Conservation (phyloP, 2,888 invertebrate genomes). For the Adineta ricciae region DNA sequence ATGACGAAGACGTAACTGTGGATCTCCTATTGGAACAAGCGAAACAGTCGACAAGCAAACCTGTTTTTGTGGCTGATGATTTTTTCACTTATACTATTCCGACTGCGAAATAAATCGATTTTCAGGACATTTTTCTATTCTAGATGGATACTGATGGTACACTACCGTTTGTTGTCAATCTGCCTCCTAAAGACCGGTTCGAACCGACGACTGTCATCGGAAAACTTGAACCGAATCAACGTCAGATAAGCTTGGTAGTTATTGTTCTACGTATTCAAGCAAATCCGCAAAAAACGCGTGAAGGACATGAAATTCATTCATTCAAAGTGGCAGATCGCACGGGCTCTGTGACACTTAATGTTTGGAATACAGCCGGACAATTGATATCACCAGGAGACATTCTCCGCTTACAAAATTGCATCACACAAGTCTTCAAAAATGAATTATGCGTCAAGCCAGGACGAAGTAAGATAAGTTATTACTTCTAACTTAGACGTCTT, state of each 20-base stretch:
- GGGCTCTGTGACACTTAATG: not conserved
- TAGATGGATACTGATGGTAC: slow-evolving; percentile 3
- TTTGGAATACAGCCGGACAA: not conserved
- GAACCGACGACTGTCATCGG: not conserved
- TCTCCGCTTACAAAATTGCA: not conserved
- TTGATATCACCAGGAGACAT: not conserved
- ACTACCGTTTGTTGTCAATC: not conserved
- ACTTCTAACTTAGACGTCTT: not conserved
- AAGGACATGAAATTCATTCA: slow-evolving; percentile 18
- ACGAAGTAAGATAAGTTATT: not conserved
- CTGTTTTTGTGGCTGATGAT: slow-evolving; percentile 37
- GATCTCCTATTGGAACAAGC: slow-evolving; percentile 37
- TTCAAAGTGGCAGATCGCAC: slow-evolving; percentile 6
- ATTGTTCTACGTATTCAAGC: not conserved
- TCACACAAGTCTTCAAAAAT: slow-evolving; percentile 19
- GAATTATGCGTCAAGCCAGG: slow-evolving; percentile 1
- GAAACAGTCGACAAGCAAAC: slow-evolving; percentile 34
- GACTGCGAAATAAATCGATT: not conserved
- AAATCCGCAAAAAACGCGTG: slow-evolving; percentile 7
- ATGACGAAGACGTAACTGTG: slow-evolving; percentile 37
- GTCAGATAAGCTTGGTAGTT: not conserved
- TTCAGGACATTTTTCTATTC: not conserved
- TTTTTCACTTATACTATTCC: slow-evolving; percentile 36
- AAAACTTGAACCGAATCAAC: slow-evolving; percentile 13
- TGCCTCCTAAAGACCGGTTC: not conserved